Base-by-base conservation (phyloP, 1,140 invertebrate species). In the Euschistus heros region DNA sequence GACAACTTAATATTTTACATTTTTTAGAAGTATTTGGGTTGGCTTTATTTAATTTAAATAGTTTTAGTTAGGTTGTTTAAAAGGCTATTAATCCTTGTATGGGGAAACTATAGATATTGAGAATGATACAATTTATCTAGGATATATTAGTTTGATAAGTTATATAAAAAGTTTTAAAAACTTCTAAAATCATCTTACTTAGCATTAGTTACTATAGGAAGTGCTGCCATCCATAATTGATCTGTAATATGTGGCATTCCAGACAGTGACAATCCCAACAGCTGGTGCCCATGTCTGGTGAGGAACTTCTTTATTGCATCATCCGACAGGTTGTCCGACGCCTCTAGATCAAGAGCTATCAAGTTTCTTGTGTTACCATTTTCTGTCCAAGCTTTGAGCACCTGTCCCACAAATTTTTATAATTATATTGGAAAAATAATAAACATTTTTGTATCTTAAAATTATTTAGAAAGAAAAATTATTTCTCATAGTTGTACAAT, bases 181-280 rank as follows among this genome's bases (percentile, higher is more conserved):
- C 7, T 66, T 50, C 3, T 24, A 26, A 62, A 50, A 47, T 24
- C 1, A 61, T 62, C n/a, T 70, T 74, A 97, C 94, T 87, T 94
- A 67, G 92, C 87, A 75, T 96, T 95, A 62, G 84, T 89, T 8
- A 98, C 77, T 65, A 92, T 84, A 0, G 92, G 91, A 57, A 98
- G 78, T 37, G 96, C 87, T 69, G 88, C 88, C 75, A 92, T 88
- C 93, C 95, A 98, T 55, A 98, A 85, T 73, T 94, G 92, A 78
- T 99, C 97, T 0, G 94, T 95, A 69, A 99, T 90, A 74, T 98
- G 96, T 0, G 94, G 88, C 87, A 99, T 98, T 33, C 97, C 97
- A 47, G 91, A 91, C 0, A 98, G 78, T 65, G 86, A 84, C 20
- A 98, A 80, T 0, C 91, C 97, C 73, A 82, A 83, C 14, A 99